A percentile compares a stretch with the other conserved stretches of the same genome.
phyloP scores from a whole-genome alignment of 2,888 invertebrate genomes.

The Scaptomyza flava region DNA sequence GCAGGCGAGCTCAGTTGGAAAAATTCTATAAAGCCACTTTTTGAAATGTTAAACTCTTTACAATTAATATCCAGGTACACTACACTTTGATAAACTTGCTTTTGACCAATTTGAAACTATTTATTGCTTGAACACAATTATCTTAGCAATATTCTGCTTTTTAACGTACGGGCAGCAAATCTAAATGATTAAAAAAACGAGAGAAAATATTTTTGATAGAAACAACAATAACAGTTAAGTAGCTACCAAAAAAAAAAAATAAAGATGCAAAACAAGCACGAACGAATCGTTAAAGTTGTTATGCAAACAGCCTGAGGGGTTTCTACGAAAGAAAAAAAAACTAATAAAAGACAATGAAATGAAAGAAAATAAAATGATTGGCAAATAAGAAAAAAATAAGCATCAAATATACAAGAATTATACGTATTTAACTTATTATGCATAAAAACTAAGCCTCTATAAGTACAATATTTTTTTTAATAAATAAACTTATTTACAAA shows the following conservation, averaged over 20 bases:
- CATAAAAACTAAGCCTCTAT: slow-evolving; percentile 8
- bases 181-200: not conserved
- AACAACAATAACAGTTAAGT: slow-evolving; percentile 13
- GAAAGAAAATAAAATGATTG: slow-evolving; percentile 27
- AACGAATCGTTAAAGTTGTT: slow-evolving; percentile 10
- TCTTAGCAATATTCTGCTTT: slow-evolving; percentile 13
- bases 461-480: slow-evolving; percentile 9
- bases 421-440: slow-evolving; percentile 21
- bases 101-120: slow-evolving; percentile 10
- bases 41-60: not conserved
- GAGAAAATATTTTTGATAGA: slow-evolving; percentile 41
- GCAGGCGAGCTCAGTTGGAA: slow-evolving; percentile 43
- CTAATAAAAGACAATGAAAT: slow-evolving; percentile 28
- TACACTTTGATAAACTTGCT: not conserved
- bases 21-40: not conserved
- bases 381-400: slow-evolving; percentile 16
- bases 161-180: not conserved
- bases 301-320: slow-evolving; percentile 7
- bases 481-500: not conserved
- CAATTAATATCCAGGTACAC: slow-evolving; percentile 1
- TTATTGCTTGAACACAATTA: slow-evolving; percentile 5
- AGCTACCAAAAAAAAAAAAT: slow-evolving; percentile 8
- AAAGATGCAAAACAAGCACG: not conserved
- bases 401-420: slow-evolving; percentile 25
- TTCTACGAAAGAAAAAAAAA: slow-evolving; percentile 8